Base-by-base conservation (phyloP, 2,797 vertebrate species). In the Holocentrus rufus region DNA sequence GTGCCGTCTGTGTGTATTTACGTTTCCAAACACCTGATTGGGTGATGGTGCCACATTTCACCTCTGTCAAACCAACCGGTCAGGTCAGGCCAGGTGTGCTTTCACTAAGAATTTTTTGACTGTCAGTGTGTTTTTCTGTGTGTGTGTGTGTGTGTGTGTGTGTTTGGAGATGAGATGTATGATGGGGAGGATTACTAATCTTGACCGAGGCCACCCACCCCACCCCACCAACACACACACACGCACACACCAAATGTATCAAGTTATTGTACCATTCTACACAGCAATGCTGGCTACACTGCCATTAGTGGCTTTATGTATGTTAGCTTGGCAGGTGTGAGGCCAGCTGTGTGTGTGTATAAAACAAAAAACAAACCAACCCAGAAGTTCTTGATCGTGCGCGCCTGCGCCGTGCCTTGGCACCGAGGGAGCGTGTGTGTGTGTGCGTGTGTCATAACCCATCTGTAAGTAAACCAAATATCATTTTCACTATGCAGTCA, bases 381-480 rank as follows among this genome's bases (percentile, higher is more conserved):
- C 36, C 1, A 6, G 2, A 8, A n/a, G n/a, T n/a, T n/a, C n/a
- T 64, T 56, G 44, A 53, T 61, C 58, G 72, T 11, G 62, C 64
- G 69, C 30, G 77, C 61, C 76, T 80, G 80, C 30, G 77, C 79
- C 83, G 79, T 78, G 74, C 83, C 80, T 82, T 68, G 74, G 71
- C 86, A 82, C 60, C 23, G 17, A 78, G 58, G 18, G 59, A 55
- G 69, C 10, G 72, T 69, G 77, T 78, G 61, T 67, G 61, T 27
- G 72, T 49, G 79, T 6, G 80, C 27, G 80, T 76, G 68, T 80
- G 70, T 84, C 44, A 67, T 78, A 65, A 73, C 72, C 85, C 91
- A 93, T 92, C 82, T 94, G 92, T 94, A 94, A 89, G 82, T 93
- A 92, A 92, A 94, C 93, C 93, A 94, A 94, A 94, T 93, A 94